Conservation (phyloP, 2,113 vertebrate species). For the Columba janthina region DNA sequence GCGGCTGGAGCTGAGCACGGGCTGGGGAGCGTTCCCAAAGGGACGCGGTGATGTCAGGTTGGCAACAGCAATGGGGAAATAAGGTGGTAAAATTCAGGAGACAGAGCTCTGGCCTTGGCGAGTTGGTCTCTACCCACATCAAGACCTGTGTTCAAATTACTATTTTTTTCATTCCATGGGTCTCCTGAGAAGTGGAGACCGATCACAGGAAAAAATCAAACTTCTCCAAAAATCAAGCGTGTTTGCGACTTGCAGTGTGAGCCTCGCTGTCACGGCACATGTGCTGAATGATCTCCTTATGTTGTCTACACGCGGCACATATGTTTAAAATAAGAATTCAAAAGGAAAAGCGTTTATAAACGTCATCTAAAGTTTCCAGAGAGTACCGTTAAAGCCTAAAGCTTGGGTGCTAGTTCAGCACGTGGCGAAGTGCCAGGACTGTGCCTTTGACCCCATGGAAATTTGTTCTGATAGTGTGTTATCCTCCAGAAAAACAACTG, state of each 20-base stretch:
- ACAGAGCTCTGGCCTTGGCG: neutral
- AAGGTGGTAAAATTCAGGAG: neutral
- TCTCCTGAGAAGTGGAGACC: neutral
- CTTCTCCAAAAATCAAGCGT: neutral
- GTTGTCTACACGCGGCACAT: neutral
- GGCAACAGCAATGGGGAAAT: neutral
- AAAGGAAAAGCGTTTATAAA: neutral
- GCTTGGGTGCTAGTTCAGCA: neutral
- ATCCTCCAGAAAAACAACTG: neutral
- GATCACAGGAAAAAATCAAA: neutral
- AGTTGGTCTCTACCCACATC: neutral
- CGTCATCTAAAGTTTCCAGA: neutral
- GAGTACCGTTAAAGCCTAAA: neutral
- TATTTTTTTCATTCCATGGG: neutral
- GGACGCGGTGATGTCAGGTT: neutral
- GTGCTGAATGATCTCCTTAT: slow-evolving; percentile 28
- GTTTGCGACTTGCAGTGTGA: neutral
- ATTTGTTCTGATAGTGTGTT: neutral
- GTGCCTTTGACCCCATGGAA: neutral
- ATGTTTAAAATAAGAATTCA: slow-evolving; percentile 30
- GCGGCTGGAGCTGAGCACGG: neutral
- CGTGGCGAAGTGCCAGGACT: neutral
- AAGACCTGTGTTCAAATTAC: neutral
- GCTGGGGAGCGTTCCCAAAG: neutral
- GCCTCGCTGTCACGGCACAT: neutral